Evolutionary conservation across 2,797 vertebrate species (phyloP), one percentile per base, ranked within the genome.

Genomic region (Lerista edwardsae): DNA sequence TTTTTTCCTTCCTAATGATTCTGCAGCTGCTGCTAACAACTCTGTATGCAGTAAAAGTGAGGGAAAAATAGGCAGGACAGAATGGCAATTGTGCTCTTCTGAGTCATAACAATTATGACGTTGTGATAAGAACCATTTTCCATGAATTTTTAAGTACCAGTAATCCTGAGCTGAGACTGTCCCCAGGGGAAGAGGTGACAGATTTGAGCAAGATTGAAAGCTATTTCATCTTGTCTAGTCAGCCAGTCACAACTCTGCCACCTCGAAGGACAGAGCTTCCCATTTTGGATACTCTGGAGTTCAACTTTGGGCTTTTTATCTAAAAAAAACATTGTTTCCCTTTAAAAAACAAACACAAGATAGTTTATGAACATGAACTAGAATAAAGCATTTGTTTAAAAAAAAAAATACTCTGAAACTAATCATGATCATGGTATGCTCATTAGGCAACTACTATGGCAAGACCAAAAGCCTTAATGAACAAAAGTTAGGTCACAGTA

Each of bases 61-160:
- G n/a, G n/a, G 85, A 86, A 41, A 29, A 76, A 85, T 93, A 91
- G 89, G 91, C 93, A 92, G 84, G 93, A 90, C 87, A 92, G 95
- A 95, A 94, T 89, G 89, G 94, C 93, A 95, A 94, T 95, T 96
- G 93, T 94, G 90, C 91, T 95, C 93, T 93, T 95, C 94, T 95
- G 96, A 96, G 95, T 96, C 95, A 95, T 92, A 93, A 95, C 95
- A 94, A 95, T 95, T 94, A 95, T 93, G 94, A 96, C 91, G 90
- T 93, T 93, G 94, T 90, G 94, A 95, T 95, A 94, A 95, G 93
- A 95, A 95, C 95, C 86, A 72, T 95, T 95, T 96, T 95, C 95
- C 94, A 94, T 94, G 93, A 95, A 96, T 96, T 94, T 95, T 95
- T 94, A 96, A 96, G 94, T 93, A 92, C 93, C 85, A 92, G 94